Conservation (phyloP, 2,113 vertebrate species). For the Pachyramphus minor region DNA sequence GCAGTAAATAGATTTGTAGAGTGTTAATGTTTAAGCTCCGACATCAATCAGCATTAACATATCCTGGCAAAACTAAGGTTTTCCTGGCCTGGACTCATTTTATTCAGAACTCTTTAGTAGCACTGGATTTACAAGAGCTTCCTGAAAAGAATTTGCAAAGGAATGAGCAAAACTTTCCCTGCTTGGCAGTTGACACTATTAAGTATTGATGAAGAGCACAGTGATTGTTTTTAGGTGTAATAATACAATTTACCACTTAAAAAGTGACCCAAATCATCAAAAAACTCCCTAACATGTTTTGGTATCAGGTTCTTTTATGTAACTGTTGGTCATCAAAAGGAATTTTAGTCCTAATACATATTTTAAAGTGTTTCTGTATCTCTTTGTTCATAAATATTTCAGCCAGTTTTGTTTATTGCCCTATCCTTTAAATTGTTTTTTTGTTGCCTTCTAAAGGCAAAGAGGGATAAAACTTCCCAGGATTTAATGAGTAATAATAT, state of each 20-base stretch:
- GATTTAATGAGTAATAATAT: not conserved
- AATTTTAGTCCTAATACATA: not conserved
- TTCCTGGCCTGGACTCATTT: not conserved
- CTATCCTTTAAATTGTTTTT: not conserved
- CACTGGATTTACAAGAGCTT: not conserved
- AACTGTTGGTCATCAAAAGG: not conserved
- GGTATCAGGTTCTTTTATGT: not conserved
- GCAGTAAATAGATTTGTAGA: conserved; percentile 26
- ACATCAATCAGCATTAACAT: not conserved
- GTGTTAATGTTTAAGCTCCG: not conserved
- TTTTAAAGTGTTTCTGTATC: not conserved
- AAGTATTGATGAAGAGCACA: not conserved
- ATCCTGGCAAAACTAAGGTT: not conserved
- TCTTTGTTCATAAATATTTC: conserved; percentile 21
- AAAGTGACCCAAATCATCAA: not conserved
- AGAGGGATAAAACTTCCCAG: not conserved
- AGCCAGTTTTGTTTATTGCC: not conserved
- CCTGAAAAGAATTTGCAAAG: not conserved
- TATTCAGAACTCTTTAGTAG: not conserved
- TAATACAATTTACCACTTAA: not conserved
- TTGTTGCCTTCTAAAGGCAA: not conserved
- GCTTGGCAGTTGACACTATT: not conserved
- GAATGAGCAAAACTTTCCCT: not conserved
- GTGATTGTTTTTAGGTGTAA: not conserved
- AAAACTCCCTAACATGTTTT: not conserved